Conservation (phyloP, 1,140 invertebrate species). For the Leptonema lineaticorne region DNA sequence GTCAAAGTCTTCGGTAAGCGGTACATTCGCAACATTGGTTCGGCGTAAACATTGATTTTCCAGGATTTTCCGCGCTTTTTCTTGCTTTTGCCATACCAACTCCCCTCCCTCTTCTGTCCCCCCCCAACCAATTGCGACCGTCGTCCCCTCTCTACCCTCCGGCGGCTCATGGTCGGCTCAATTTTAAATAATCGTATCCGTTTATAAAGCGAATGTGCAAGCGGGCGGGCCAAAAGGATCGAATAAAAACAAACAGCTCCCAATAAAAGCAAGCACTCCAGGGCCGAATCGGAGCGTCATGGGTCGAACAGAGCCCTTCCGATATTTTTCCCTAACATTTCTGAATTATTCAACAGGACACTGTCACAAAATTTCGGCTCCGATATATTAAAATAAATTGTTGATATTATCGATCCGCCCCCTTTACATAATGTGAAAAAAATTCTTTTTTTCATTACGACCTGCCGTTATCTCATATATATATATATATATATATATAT, state of each 20-base stretch:
- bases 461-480: no score
- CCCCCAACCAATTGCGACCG: no score
- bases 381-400: no score
- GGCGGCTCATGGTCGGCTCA: no score
- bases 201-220: slow-evolving; percentile 9
- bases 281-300: not conserved
- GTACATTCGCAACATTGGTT: not conserved
- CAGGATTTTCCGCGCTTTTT: not conserved
- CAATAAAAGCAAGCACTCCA: slow-evolving; percentile 20
- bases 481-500: no score
- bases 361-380: not conserved
- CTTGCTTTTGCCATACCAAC: no score
- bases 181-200: slow-evolving; percentile 27
- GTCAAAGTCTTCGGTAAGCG: not conserved
- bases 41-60: slow-evolving; percentile 15
- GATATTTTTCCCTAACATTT: not conserved
- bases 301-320: not conserved
- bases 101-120: no score
- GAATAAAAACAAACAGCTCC: slow-evolving; percentile 28
- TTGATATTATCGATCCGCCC: no score
- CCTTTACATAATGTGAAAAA: no score
- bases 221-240: slow-evolving; percentile 9
- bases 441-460: no score
- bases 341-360: slow-evolving; percentile 26
- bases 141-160: not conserved